phyloP scores from a whole-genome alignment of 2,113 vertebrate species.

The Xenopus borealis region DNA sequence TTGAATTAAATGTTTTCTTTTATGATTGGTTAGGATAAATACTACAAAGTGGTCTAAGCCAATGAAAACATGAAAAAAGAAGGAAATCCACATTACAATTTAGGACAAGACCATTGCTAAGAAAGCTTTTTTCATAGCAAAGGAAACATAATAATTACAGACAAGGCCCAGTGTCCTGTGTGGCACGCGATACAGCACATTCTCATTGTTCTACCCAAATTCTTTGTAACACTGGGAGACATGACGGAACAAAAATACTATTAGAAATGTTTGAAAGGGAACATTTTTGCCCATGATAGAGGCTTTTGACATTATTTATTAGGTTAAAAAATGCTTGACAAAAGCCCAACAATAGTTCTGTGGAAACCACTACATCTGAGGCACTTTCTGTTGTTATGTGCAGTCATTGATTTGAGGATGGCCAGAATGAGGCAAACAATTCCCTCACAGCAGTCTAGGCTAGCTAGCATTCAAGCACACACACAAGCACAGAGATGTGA shows the following conservation, averaged over 20 bases:
- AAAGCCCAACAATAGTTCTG: conserved; percentile 71
- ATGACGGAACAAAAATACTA: conserved; percentile 78
- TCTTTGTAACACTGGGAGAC: conserved; percentile 80
- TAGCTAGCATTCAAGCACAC: conserved; percentile 67
- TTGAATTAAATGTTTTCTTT: too few species aligned
- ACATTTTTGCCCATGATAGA: conserved; percentile 77
- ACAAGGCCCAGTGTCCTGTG: conserved; percentile 46
- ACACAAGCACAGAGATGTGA: conserved; percentile 72
- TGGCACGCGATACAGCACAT: conserved; percentile 75
- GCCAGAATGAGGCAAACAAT: conserved; percentile 67
- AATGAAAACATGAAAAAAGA: too few species aligned
- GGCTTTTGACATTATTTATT: conserved; percentile 90
- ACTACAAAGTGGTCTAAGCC: too few species aligned
- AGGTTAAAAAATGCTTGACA: conserved; percentile 77
- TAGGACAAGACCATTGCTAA: too few species aligned
- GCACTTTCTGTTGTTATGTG: conserved; percentile 68
- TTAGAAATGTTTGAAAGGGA: conserved; percentile 85
- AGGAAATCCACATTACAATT: too few species aligned
- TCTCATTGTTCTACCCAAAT: conserved; percentile 70
- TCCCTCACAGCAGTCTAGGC: conserved; percentile 72
- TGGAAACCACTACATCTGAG: conserved; percentile 79
- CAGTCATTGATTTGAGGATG: conserved; percentile 71
- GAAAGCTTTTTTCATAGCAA: neutral
- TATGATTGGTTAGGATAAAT: too few species aligned
- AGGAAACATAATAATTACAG: conserved; percentile 29